Evolutionary conservation across 2,888 invertebrate genomes (phyloP), one percentile per base, ranked within the genome.

Genomic region (Serripes groenlandicus): DNA sequence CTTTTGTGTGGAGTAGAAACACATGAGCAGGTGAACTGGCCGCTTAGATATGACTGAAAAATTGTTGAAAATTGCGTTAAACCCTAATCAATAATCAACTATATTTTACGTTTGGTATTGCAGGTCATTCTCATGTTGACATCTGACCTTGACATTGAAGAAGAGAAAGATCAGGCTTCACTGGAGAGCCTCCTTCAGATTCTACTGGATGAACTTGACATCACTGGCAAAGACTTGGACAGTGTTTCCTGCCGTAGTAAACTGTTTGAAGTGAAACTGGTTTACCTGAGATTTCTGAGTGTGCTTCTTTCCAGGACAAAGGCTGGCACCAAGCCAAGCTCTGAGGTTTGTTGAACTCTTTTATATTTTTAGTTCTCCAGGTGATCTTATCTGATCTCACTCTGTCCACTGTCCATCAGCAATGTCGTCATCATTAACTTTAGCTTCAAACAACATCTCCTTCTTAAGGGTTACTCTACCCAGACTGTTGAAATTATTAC

Each of bases 91-190:
- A 49, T 49, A 1, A 49, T 15, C 21, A 3, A 49, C 3, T 5
- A 21, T 2, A 21, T 49, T 21, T 21, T 21, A 21, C 21, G 2
- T 49, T 49, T 1, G 49, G 49, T 49, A n/a, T 68, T 74, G 1
- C 78, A 97, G 97, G 97, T 97, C 30, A 96, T 98, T 3, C 96
- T 98, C 15, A 98, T 98, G 97, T 95, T 98, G 73, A 97, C 98
- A 0, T 97, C 97, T 11, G 98, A 98, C 94, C 96, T 98, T 34
- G 98, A 98, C 94, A 97, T 97, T 0, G 97, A 97, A 90, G 97
- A 97, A 42, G 98, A 97, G 91, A 97, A 97, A 52, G 98, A 98
- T 94, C 96, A 97, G 90, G 96, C 96, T 0, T 97, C 97, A 37
- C 95, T 98, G 26, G 97, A 97, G 89, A 96, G 96, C 0, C 95